Evolutionary conservation across 2,797 vertebrate genomes (phyloP), one percentile per base, ranked within the genome.

Genomic region (Neostethus bicornis): DNA sequence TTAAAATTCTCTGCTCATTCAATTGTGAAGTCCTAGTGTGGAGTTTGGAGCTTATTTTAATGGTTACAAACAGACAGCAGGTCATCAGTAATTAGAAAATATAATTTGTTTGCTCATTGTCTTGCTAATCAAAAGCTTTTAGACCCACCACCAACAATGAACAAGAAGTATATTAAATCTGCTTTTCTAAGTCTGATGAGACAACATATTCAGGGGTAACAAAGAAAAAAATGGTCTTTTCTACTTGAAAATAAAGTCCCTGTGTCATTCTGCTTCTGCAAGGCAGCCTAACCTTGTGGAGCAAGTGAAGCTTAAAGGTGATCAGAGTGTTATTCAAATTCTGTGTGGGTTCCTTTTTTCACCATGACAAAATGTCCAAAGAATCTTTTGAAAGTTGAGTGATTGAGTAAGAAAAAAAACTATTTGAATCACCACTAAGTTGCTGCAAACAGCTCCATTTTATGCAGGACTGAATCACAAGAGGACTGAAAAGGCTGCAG

Each of bases 311-410:
- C 21, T 43, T 24, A 50, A 43, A 55, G 7, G 7, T 29, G 11
- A 49, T 35, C 28, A 9, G 6, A 49, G 12, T 37, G 20, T 58
- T 50, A 66, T 61, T 68, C 43, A 20, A 28, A 46, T 23, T 17
- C 11, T 34, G 28, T 12, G 8, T 32, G 2, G 5, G 26, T 26
- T 69, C 16, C 13, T 2, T 54, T n/a, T 54, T n/a, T 34, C 16
- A 64, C 37, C 14, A 31, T 1, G 6, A 53, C 17, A 21, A 41
- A 51, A 45, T 28, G 37, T 58, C 69, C 28, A 55, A 54, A 60
- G 43, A 62, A 55, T 34, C 20, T 11, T n/a, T 70, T 0, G 6
- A 61, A 16, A 26, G 16, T 12, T 38, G 31, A 46, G 17, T 43
- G 34, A 58, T 23, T 24, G 19, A 44, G 44, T 4, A 44, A 51